Percentiles rank a stretch among this genome's conserved stretches.
Conservation (phyloP, 2,888 invertebrate species). For the Gryllus longicercus region DNA sequence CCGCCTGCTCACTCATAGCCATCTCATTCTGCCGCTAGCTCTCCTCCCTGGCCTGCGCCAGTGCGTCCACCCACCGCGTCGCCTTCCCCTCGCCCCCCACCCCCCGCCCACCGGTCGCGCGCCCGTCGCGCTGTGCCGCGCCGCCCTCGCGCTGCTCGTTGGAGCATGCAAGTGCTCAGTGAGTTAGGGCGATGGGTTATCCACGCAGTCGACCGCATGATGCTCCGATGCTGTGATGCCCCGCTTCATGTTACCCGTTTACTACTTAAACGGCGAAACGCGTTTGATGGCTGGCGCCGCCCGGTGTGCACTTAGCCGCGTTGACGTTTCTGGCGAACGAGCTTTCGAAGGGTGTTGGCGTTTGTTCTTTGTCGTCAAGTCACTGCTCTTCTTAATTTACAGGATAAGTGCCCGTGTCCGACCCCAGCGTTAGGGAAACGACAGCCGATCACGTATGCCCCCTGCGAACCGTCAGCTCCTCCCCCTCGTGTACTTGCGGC, state of each 20-base stretch:
- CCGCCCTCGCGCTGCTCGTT: conserved; percentile 17
- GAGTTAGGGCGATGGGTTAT: conserved; percentile 7
- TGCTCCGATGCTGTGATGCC: background rate
- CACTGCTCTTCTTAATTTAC: too few species aligned
- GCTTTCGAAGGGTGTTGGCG: too few species aligned
- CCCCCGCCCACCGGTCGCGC: background rate
- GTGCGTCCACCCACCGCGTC: too few species aligned
- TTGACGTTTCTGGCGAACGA: background rate
- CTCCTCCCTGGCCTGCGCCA: too few species aligned
- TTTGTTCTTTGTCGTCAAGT: too few species aligned
- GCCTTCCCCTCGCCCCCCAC: background rate
- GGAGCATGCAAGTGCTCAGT: conserved; percentile 3
- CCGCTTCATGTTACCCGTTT: conserved; percentile 11
- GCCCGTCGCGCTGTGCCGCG: background rate
- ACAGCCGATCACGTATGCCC: too few species aligned
- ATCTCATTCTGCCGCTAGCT: too few species aligned
- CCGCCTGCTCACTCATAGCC: too few species aligned
- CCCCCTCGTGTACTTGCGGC: too few species aligned
- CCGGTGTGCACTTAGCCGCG: background rate
- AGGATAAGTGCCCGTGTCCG: too few species aligned
- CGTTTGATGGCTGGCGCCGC: conserved; percentile 6
- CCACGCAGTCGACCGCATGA: conserved; percentile 17
- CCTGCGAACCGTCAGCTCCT: too few species aligned
- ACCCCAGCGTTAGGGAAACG: too few species aligned
- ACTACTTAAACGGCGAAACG: background rate